Percentiles rank a stretch among this genome's conserved stretches.
Conservation (phyloP, 2,113 vertebrate genomes). For the Phrynosoma platyrhinos region DNA sequence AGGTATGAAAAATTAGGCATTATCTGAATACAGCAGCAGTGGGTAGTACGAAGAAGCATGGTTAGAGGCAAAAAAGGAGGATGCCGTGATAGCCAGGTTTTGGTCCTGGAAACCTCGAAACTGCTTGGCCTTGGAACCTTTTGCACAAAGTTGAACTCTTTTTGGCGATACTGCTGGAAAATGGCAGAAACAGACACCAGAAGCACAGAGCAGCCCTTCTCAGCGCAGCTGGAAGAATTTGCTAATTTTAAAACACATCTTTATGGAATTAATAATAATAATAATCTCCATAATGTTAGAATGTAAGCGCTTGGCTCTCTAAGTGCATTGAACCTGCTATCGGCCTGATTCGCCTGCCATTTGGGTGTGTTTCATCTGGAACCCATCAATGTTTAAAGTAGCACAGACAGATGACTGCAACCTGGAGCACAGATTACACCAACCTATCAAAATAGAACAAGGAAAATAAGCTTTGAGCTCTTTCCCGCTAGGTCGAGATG, state of each 20-base stretch:
- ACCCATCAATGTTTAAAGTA: background rate
- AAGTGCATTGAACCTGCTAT: background rate
- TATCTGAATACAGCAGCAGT: background rate
- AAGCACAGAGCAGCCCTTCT: background rate
- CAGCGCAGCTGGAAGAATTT: background rate
- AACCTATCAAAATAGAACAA: conserved; percentile 10
- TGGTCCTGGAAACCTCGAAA: too few relatives aligned
- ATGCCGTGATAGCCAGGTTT: too few relatives aligned
- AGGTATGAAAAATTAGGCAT: background rate
- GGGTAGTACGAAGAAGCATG: background rate
- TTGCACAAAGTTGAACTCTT: background rate
- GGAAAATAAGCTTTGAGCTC: conserved; percentile 17
- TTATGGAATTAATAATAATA: conserved; percentile 3
- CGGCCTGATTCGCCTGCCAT: background rate
- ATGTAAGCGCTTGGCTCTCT: background rate
- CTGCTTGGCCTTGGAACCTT: background rate
- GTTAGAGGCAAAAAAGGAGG: too few relatives aligned
- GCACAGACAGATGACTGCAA: background rate
- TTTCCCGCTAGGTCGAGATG: background rate
- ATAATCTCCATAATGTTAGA: background rate
- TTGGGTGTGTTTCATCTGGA: conserved; percentile 17
- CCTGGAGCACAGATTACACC: conserved; percentile 11
- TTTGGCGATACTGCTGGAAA: background rate
- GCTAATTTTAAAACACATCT: background rate
- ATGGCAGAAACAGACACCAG: background rate